Conservation (phyloP, 2,113 vertebrate species). For the Apodemus sylvaticus region DNA sequence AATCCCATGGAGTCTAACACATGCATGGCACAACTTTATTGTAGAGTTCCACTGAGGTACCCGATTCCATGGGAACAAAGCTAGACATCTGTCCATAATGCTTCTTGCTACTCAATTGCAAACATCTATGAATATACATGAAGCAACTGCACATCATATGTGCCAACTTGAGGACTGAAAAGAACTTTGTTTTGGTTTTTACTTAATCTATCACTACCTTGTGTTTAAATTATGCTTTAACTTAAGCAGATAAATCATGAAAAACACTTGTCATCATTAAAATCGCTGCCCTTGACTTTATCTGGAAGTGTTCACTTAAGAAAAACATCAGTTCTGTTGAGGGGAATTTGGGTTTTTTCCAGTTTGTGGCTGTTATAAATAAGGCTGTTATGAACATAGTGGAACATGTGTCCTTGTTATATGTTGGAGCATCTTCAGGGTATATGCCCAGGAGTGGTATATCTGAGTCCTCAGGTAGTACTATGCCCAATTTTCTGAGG, state of each 20-base stretch:
- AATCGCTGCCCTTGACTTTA: neutral
- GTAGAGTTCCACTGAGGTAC: neutral
- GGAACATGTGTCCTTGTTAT: no score
- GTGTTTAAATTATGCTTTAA: neutral
- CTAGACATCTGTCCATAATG: neutral
- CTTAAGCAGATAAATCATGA: neutral
- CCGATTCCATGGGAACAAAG: neutral
- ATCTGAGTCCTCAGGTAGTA: no score
- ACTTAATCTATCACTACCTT: neutral
- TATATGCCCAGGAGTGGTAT: no score
- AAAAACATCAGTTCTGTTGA: no score
- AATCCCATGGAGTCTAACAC: neutral
- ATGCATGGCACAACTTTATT: neutral
- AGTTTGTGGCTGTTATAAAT: no score
- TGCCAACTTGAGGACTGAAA: neutral
- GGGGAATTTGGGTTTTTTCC: no score
- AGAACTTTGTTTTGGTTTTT: neutral
- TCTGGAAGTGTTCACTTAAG: neutral
- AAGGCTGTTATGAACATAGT: no score
- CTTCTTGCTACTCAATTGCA: neutral
- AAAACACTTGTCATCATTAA: conserved; percentile 3
- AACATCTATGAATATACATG: neutral
- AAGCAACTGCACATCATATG: neutral
- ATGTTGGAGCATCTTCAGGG: no score
- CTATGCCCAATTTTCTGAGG: no score